These are phyloP conservation scores for Smittia aterrima DNA, from an alignment of 2,888 invertebrate genomes.

Conservation along the genomic window DNA sequence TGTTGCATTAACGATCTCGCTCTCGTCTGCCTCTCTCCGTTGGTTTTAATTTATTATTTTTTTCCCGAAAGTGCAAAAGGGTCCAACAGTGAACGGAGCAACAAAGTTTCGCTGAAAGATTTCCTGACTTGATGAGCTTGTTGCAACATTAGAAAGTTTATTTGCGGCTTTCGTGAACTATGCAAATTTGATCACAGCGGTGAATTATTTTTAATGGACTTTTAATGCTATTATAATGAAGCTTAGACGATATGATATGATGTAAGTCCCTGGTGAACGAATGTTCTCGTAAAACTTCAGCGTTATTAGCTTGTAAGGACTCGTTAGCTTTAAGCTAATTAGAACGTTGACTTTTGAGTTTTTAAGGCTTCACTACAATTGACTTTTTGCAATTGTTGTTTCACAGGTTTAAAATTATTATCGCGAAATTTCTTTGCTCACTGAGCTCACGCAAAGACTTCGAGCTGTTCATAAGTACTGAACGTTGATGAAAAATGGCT, in stretches of 20 bases:
- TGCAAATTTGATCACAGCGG: background rate
- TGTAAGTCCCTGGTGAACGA: background rate
- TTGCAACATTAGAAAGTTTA: background rate
- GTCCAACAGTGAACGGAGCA: background rate
- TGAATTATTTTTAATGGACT: slow-evolving; percentile 26
- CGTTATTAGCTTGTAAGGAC: too few species aligned
- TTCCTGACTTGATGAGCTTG: background rate
- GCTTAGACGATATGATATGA: background rate
- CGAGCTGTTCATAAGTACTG: slow-evolving; percentile 1
- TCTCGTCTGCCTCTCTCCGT: background rate
- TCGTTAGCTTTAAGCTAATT: too few species aligned
- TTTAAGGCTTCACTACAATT: too few species aligned
- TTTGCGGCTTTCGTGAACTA: background rate
- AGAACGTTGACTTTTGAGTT: too few species aligned
- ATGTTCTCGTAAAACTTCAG: too few species aligned
- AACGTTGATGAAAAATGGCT: slow-evolving; percentile 22
- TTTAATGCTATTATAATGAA: slow-evolving; percentile 24
- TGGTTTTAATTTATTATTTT: slow-evolving; percentile 4
- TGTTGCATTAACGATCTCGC: slow-evolving; percentile 21
- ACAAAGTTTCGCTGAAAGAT: background rate
- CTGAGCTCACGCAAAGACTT: background rate
- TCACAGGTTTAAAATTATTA: too few species aligned
- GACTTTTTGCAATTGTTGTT: too few species aligned
- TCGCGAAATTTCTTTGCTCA: background rate
- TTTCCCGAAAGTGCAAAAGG: background rate